phyloP scores from a whole-genome alignment of 1,140 invertebrate species.

The Drosophila willistoni region DNA sequence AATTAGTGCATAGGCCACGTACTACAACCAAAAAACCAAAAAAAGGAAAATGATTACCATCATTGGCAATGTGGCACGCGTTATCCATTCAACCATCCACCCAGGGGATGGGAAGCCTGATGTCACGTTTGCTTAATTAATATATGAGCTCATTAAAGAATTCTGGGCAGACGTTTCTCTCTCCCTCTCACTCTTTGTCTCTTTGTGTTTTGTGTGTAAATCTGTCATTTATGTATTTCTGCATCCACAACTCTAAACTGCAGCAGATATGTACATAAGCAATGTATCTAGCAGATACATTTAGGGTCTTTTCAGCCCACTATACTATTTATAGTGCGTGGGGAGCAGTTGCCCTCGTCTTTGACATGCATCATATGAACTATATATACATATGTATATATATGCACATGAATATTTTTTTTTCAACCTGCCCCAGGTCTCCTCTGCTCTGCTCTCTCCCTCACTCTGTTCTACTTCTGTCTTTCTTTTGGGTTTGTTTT shows the following conservation, averaged over 20 bases:
- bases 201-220: too few relatives aligned
- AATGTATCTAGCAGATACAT: slow-evolving; percentile 58
- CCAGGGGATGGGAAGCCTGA: slow-evolving; percentile 28
- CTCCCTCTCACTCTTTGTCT: too few relatives aligned
- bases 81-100: slow-evolving; percentile 10
- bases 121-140: slow-evolving; percentile 72
- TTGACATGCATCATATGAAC: slow-evolving; percentile 42
- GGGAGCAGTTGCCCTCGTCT: slow-evolving; percentile 23
- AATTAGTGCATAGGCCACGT: slow-evolving; percentile 56
- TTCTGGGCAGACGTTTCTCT: slow-evolving; percentile 6
- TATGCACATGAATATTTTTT: too few relatives aligned
- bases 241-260: not conserved
- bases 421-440: slow-evolving; percentile 18
- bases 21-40: slow-evolving; percentile 20
- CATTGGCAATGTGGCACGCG: slow-evolving; percentile 58
- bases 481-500: slow-evolving; percentile 17
- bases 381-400: not conserved
- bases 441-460: too few relatives aligned
- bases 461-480: slow-evolving; percentile 7
- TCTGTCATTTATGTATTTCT: slow-evolving; percentile 1
- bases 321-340: slow-evolving; percentile 55
- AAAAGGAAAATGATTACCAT: slow-evolving; percentile 2
- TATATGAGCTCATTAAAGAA: slow-evolving; percentile 75
- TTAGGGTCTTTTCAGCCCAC: slow-evolving; percentile 28
- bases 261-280: not conserved